A percentile compares a stretch with the other conserved stretches of the same genome.
Evolutionary conservation across 1,140 invertebrate genomes (phyloP).

Genomic region (Leucophenga varia): DNA sequence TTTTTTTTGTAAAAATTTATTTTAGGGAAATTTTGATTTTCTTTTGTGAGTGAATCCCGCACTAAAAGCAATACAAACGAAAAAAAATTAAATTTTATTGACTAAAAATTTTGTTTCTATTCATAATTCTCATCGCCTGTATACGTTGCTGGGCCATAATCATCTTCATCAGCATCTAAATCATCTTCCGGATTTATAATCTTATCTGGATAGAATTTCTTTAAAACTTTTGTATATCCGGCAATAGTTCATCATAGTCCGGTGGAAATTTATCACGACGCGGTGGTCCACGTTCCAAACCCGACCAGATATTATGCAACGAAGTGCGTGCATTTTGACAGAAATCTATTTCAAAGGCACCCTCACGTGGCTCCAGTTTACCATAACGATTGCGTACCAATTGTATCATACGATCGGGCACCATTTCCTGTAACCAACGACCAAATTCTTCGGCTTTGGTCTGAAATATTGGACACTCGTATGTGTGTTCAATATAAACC

Average conservation of each 20-base stretch:
- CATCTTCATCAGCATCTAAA: constrained; percentile 17
- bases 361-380: constrained; percentile 26
- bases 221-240: constrained; percentile 34
- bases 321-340: constrained; percentile 48
- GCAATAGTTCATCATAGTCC: constrained; percentile 25
- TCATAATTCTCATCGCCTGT: too few species aligned
- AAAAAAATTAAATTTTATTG: not conserved
- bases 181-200: constrained; percentile 5
- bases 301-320: constrained; percentile 37
- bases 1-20: too few species aligned
- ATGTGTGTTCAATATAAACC: constrained; percentile 42
- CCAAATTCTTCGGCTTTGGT: constrained; percentile 43
- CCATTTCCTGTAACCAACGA: constrained; percentile 18
- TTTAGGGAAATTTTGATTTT: too few species aligned
- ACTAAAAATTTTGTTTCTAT: not conserved
- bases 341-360: constrained; percentile 42
- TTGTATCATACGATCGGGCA: constrained; percentile 39
- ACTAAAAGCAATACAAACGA: not conserved
- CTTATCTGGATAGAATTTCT: constrained; percentile 50
- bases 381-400: constrained; percentile 41
- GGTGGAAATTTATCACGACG: constrained; percentile 43
- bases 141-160: too few species aligned
- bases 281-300: constrained; percentile 34
- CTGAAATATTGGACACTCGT: constrained; percentile 44
- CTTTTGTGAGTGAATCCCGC: not conserved